These are phyloP conservation scores for Epistrophella euchroma DNA, from an alignment of 2,888 invertebrate genomes.

Conservation along the genomic window DNA sequence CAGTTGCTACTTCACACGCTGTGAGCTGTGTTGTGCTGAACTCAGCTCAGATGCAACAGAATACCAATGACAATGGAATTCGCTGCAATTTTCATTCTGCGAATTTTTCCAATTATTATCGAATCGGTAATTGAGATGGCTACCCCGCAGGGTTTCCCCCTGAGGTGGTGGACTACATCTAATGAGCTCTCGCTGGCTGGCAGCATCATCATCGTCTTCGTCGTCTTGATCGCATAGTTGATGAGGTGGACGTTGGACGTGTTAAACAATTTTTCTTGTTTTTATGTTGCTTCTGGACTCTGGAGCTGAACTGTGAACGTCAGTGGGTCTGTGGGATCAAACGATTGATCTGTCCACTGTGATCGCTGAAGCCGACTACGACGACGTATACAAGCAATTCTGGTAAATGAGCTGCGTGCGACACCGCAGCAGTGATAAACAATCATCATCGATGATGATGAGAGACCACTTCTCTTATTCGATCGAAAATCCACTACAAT, in stretches of 20 bases:
- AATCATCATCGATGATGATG: constrained; percentile 65
- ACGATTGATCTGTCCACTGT: constrained; percentile 68
- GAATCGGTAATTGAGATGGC: constrained; percentile 75
- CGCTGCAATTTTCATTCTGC: constrained; percentile 75
- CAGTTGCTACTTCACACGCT: constrained; percentile 67
- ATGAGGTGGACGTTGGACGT: constrained; percentile 67
- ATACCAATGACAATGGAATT: constrained; percentile 72
- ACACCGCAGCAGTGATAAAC: constrained; percentile 69
- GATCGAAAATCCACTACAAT: constrained; percentile 36
- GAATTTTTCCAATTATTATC: constrained; percentile 76
- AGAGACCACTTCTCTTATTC: constrained; percentile 22
- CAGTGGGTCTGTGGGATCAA: constrained; percentile 73
- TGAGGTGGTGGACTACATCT: constrained; percentile 72
- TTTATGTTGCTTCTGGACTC: constrained; percentile 46
- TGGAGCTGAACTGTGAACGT: constrained; percentile 34
- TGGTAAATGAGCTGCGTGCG: constrained; percentile 72
- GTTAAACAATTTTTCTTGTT: constrained; percentile 75
- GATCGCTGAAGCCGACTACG: constrained; percentile 26
- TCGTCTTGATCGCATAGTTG: neutral
- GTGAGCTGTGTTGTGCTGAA: neutral
- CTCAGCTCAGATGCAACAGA: constrained; percentile 3
- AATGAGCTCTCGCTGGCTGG: constrained; percentile 61
- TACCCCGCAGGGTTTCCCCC: constrained; percentile 68
- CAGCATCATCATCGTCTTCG: neutral
- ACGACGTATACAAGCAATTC: constrained; percentile 64